Conservation (phyloP, 1,140 invertebrate species). For the Drosophila pectinifera region DNA sequence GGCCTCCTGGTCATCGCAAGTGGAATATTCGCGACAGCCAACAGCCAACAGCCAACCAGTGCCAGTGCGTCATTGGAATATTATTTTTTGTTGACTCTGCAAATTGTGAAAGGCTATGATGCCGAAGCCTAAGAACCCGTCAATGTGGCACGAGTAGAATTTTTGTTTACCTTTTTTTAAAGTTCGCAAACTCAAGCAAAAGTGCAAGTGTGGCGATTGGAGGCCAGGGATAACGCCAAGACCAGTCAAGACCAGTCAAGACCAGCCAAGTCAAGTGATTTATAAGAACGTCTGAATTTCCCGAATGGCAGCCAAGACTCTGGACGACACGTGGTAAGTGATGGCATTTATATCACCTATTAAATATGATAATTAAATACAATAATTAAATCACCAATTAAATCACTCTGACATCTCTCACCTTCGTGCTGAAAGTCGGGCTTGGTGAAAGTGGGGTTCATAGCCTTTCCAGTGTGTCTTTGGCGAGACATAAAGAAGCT, state of each 20-base stretch:
- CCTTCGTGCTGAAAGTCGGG: conserved; percentile 4
- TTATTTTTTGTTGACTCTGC: conserved; percentile 1
- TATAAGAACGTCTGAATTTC: not conserved
- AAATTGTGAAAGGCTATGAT: not conserved
- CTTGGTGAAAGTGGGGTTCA: not conserved
- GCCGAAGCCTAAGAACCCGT: conserved; percentile 1
- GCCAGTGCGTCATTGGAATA: conserved; percentile 5
- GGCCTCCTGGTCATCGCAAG: not conserved
- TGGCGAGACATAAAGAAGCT: no score
- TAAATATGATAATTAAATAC: not conserved
- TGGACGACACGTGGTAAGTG: conserved; percentile 1
- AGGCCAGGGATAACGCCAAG: not conserved
- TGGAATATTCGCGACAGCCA: conserved; percentile 9
- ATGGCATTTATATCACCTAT: not conserved
- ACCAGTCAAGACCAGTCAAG: not conserved
- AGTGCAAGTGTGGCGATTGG: conserved; percentile 14
- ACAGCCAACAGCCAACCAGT: no score
- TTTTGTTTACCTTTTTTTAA: conserved; percentile 13
- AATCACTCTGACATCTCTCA: not conserved
- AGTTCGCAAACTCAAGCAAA: not conserved
- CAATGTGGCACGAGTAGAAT: conserved; percentile 17
- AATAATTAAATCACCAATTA: not conserved
- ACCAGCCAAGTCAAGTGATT: conserved; percentile 11
- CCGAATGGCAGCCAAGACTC: not conserved
- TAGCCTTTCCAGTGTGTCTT: no score